phyloP scores from a whole-genome alignment of 2,888 invertebrate species.

The Brachyopa scutellaris region DNA sequence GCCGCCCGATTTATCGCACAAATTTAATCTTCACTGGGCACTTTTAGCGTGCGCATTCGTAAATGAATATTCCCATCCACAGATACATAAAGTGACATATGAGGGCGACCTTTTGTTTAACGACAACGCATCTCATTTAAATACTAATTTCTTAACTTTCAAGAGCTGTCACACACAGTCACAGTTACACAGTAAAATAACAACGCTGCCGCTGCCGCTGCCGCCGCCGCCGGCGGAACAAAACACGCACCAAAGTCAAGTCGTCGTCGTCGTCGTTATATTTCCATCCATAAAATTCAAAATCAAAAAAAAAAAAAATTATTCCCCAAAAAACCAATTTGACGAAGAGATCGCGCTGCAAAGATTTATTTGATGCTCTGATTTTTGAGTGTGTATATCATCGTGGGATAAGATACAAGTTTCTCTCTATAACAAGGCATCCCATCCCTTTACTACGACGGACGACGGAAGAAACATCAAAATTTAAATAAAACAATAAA shows the following conservation, averaged over 20 bases:
- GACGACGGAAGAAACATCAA: not conserved
- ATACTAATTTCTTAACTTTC: conserved; percentile 30
- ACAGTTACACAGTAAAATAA: too few relatives aligned
- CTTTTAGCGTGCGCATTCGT: not conserved
- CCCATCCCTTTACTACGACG: not conserved
- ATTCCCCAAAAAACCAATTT: conserved; percentile 26
- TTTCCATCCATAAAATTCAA: not conserved
- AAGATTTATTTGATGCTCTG: conserved; percentile 47
- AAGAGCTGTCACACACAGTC: conserved; percentile 31
- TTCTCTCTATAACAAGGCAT: not conserved
- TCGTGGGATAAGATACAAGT: conserved; percentile 17
- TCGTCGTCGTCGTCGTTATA: not conserved
- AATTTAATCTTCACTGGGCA: not conserved
- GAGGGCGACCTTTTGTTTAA: conserved; percentile 52
- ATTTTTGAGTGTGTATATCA: conserved; percentile 20
- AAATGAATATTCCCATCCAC: not conserved
- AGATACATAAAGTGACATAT: conserved; percentile 20
- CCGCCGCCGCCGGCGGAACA: too few relatives aligned
- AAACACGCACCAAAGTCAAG: not conserved
- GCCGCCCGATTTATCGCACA: not conserved
- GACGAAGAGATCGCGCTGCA: conserved; percentile 9
- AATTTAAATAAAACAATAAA: conserved; percentile 50
- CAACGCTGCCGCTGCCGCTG: too few relatives aligned
- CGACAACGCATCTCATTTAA: conserved; percentile 54
- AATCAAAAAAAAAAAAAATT: conserved; percentile 3